A percentile compares a stretch with the other conserved stretches of the same genome.
Evolutionary conservation across 2,888 invertebrate species (phyloP).

Genomic region (Chymomyza procnemis): DNA sequence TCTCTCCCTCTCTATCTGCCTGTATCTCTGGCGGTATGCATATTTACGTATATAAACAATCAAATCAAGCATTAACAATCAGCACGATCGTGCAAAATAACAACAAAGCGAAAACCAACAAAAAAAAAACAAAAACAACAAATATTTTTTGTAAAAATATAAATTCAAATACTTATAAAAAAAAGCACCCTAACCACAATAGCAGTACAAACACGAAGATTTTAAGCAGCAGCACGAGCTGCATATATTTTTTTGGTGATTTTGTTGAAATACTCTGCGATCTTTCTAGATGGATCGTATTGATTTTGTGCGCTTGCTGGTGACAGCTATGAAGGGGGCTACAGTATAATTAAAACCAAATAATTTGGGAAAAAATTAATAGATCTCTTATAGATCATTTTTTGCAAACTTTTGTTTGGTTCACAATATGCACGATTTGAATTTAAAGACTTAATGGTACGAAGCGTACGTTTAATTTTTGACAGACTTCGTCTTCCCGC

Average conservation of each 20-base stretch:
- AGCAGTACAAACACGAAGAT: constrained; percentile 6
- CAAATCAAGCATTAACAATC: constrained; percentile 66
- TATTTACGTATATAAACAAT: constrained; percentile 60
- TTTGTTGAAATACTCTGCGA: neutral
- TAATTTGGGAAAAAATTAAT: too few species aligned
- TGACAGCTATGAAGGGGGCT: neutral
- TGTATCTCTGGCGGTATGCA: too few species aligned
- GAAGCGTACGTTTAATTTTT: too few species aligned
- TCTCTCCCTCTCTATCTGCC: too few species aligned
- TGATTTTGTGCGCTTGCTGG: neutral
- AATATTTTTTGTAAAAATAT: neutral
- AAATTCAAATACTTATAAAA: constrained; percentile 12
- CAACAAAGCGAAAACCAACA: constrained; percentile 16
- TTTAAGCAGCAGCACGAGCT: constrained; percentile 9
- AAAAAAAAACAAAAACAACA: neutral
- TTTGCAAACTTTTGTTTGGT: too few species aligned
- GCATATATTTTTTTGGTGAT: constrained; percentile 10
- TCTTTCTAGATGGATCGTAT: neutral
- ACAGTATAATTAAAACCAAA: too few species aligned
- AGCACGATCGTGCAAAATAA: constrained; percentile 52
- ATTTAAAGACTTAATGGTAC: too few species aligned
- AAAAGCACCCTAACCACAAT: constrained; percentile 11
- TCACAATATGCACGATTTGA: too few species aligned
- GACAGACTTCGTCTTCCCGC: too few species aligned
- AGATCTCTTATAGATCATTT: too few species aligned